phyloP scores from a whole-genome alignment of 2,888 invertebrate genomes.

The Diadromus collaris region DNA sequence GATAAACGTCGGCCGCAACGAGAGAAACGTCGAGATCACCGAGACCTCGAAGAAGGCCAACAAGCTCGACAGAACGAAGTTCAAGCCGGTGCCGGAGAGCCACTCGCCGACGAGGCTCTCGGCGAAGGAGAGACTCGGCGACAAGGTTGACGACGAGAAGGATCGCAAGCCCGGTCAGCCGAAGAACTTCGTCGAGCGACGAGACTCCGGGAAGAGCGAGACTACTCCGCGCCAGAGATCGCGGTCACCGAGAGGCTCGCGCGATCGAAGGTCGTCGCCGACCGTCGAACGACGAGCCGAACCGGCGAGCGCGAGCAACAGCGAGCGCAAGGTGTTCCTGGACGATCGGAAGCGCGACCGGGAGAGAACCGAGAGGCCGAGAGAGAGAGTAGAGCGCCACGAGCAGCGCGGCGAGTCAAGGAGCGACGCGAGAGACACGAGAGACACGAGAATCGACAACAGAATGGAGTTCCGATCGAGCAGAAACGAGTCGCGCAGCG shows the following conservation, averaged over 20 bases:
- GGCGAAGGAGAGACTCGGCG: conserved; percentile 90
- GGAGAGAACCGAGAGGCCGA: conserved; percentile 70
- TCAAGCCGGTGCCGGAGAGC: conserved; percentile 72
- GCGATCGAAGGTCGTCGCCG: conserved; percentile 73
- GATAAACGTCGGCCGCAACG: conserved; percentile 77
- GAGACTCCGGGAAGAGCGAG: conserved; percentile 54
- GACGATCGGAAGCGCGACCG: conserved; percentile 76
- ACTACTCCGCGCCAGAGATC: conserved; percentile 65
- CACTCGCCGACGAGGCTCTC: conserved; percentile 85
- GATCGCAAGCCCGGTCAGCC: conserved; percentile 76
- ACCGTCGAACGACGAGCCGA: conserved; percentile 71
- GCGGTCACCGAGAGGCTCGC: conserved; percentile 81
- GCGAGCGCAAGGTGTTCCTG: conserved; percentile 76
- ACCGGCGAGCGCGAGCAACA: conserved; percentile 66
- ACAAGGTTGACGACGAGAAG: conserved; percentile 85
- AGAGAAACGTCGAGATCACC: conserved; percentile 77
- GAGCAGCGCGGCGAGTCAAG: conserved; percentile 25
- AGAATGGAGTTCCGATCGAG: conserved; percentile 67
- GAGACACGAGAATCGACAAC: conserved; percentile 58
- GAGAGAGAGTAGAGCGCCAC: conserved; percentile 62
- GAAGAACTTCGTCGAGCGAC: conserved; percentile 77
- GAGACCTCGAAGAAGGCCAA: conserved; percentile 75
- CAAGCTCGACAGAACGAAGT: conserved; percentile 76
- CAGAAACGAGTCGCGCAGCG: conserved; percentile 67
- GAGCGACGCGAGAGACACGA: conserved; percentile 54